Evolutionary conservation across 1,140 invertebrate genomes (phyloP), one percentile per base, ranked within the genome.

Genomic region (Anagrus nilaparvatae): DNA sequence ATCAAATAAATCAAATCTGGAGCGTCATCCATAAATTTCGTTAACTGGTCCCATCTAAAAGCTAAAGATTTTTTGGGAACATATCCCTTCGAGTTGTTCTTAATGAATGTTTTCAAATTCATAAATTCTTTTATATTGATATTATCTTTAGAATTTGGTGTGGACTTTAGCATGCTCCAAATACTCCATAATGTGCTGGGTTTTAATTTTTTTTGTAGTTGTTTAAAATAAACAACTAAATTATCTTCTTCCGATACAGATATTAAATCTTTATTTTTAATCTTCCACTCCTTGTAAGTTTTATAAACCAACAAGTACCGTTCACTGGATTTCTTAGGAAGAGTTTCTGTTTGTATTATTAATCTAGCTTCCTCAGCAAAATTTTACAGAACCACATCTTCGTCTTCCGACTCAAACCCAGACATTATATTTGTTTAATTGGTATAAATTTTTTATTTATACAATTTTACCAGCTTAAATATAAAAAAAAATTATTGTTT

Each of bases 131-230:
- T n/a, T 8, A 30, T 40, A 23, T 45, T 6, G 14, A 39, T 40
- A n/a, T 33, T 10, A 13, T 44, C 37, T 25, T 43, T 40, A 8
- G 28, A 10, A 38, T 20, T 43, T n/a, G 33, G 16, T 12, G 40
- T 40, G 34, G 21, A 14, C 16, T 24, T 9, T 5, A 36, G 37
- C 41, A 48, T 48, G 9, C 17, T 30, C 41, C 41, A 43, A n/a
- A 43, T 38, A 19, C 45, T 46, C 44, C 44, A 46, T 16, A 42
- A 19, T 27, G 38, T 46, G 27, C 21, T 16, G 6, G 38, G 44
- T 30, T 36, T 37, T 28, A 46, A 25, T 34, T 41, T 42, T 46
- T 5, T 9, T 30, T 38, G 36, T 4, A 46, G 18, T 4, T 18
- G 7, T 10, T 41, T 16, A 18, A 40, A 46, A 24, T 46, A 46